These are phyloP conservation scores for Percopsis transmontana DNA, from an alignment of 2,113 vertebrate genomes.

Conservation along the genomic window DNA sequence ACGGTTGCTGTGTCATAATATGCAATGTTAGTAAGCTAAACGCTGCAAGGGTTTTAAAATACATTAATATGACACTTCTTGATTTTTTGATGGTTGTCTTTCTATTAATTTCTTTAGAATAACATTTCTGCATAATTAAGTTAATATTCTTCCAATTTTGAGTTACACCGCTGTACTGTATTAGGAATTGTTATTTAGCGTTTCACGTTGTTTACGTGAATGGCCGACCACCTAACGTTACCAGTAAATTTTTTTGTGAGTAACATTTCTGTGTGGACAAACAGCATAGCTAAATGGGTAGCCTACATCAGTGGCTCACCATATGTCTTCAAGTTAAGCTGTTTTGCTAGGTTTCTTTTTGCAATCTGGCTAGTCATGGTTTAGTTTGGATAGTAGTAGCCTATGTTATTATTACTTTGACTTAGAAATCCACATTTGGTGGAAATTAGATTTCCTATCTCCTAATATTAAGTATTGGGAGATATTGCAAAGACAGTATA, in stretches of 20 bases:
- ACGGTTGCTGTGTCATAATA: no score
- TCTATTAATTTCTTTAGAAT: neutral
- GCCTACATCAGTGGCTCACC: neutral
- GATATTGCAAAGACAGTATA: no score
- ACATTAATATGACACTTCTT: no score
- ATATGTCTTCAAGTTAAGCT: neutral
- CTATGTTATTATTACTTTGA: neutral
- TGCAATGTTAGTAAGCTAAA: no score
- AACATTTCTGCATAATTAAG: neutral
- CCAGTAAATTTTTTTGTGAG: constrained; percentile 40
- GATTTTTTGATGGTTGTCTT: no score
- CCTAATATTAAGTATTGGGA: no score
- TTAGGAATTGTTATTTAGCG: constrained; percentile 29
- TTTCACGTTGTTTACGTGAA: constrained; percentile 16
- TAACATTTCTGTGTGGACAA: neutral
- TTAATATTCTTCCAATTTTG: no score
- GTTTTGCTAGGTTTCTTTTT: neutral
- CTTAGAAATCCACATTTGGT: neutral
- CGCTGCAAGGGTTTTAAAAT: no score
- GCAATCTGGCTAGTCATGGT: no score
- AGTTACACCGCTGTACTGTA: no score
- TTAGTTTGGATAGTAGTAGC: no score
- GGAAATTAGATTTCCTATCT: neutral
- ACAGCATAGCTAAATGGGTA: neutral
- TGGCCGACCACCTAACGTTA: constrained; percentile 39